Base-by-base conservation (phyloP, 2,797 vertebrate species). In the Crenuchus spilurus region DNA sequence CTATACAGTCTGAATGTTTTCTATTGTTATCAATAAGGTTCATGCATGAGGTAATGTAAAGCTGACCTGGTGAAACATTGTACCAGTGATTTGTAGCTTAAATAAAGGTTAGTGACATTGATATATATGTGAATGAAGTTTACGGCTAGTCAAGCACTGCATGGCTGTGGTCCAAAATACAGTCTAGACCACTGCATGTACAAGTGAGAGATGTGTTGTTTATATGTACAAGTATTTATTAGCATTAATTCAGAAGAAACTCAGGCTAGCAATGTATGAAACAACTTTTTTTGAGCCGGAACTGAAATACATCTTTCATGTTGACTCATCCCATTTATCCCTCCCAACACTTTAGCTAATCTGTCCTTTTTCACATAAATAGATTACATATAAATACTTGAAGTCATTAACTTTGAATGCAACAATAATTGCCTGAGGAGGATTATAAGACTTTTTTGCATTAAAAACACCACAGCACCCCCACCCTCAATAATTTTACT, bases 341-440 rank as follows among this genome's bases (percentile, higher is more conserved):
- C 39, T 72, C 49, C 33, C 18, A 10, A 33, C 42, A 65, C 22
- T 28, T 18, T 16, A 24, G 84, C 77, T 81, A 86, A 90, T 90
- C 85, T 85, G 58, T 72, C 71, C 75, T 77, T 79, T 37, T 87
- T 89, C 84, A 79, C 87, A 88, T 89, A 89, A 90, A 87, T 82
- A 82, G 86, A 87, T 83, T 83, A 81, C 84, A 83, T 82, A 71
- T 16, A 48, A 85, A 85, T 88, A 83, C 82, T 85, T 78, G 57
- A 77, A 89, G 79, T 86, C 88, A 89, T 89, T 92, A 89, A 89
- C 76, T 87, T 79, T 86, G 77, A 86, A 89, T 80, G 83, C 82
- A 86, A 80, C 83, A 74, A 79, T 87, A 87, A 88, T 89, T 78
- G 48, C 48, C 26, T 64, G 33, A 33, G 42, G 61, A 54, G 80